These are phyloP conservation scores for Vidua chalybeata DNA, from an alignment of 2,113 vertebrate species.

Conservation along the genomic window DNA sequence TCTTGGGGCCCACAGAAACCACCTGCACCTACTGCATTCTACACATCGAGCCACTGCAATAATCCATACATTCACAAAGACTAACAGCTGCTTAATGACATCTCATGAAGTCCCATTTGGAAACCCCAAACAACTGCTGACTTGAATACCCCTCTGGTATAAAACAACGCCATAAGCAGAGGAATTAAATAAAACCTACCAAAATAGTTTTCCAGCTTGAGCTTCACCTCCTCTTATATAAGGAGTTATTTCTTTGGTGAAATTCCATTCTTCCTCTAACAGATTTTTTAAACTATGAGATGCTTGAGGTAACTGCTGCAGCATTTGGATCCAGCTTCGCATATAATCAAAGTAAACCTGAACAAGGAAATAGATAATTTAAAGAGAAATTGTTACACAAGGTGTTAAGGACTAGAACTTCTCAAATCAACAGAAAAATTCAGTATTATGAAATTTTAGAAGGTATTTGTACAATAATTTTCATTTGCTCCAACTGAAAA, in stretches of 20 bases:
- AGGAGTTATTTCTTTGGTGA: constrained; percentile 98
- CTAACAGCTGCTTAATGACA: background rate
- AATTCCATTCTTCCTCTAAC: constrained; percentile 98
- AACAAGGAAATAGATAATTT: background rate
- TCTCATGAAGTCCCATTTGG: background rate
- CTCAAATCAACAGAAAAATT: background rate
- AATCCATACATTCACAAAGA: background rate
- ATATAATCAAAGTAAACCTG: constrained; percentile 99
- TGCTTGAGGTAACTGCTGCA: constrained; percentile 97
- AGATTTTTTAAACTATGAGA: constrained; percentile 99
- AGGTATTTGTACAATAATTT: background rate
- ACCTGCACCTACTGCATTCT: background rate
- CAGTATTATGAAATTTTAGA: background rate
- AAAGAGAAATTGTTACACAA: background rate
- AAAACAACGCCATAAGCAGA: background rate
- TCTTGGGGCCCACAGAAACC: background rate
- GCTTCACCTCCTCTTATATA: constrained; percentile 97
- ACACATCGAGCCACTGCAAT: background rate
- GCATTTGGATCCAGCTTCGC: constrained; percentile 99
- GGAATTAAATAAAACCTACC: constrained; percentile 73
- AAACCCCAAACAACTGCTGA: background rate
- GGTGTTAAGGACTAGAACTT: background rate
- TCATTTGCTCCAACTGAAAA: background rate
- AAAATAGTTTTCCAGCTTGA: constrained; percentile 96
- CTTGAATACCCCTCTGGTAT: background rate